Percentiles rank a stretch among this genome's conserved stretches.
These are phyloP conservation scores for Albula goreensis DNA, from an alignment of 2,113 vertebrate genomes.

Conservation along the genomic window DNA sequence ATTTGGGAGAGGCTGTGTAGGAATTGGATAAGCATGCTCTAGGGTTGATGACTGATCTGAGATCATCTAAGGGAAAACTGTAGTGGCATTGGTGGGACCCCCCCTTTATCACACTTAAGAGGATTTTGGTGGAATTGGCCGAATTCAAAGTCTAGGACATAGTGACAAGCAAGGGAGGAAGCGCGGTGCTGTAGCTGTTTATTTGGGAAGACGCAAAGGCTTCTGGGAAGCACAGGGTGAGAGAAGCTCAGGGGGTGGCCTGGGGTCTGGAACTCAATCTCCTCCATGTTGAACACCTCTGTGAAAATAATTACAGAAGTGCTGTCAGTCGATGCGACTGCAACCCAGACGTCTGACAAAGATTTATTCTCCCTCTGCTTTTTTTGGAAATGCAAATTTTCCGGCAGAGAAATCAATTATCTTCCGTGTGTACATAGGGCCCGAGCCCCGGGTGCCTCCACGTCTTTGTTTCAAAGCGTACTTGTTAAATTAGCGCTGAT, in stretches of 20 bases:
- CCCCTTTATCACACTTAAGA: no score
- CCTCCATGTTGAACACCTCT: neutral
- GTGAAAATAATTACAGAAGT: neutral
- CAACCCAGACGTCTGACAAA: constrained; percentile 67
- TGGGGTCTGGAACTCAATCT: neutral
- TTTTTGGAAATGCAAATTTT: constrained; percentile 70
- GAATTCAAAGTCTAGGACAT: no score
- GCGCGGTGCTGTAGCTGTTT: no score
- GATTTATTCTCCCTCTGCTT: constrained; percentile 44
- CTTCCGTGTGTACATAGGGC: constrained; percentile 66
- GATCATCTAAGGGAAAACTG: neutral
- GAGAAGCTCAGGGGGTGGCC: neutral
- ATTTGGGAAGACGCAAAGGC: neutral
- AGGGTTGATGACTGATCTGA: neutral
- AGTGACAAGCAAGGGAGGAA: neutral
- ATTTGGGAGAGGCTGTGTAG: no score
- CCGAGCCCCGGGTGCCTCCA: constrained; percentile 76
- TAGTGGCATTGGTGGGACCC: no score
- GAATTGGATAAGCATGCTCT: no score
- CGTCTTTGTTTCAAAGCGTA: constrained; percentile 74
- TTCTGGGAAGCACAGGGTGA: neutral
- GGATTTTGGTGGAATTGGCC: no score
- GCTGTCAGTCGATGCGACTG: constrained; percentile 70
- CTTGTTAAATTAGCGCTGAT: constrained; percentile 87
- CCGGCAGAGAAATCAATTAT: constrained; percentile 77